phyloP scores from a whole-genome alignment of 2,888 invertebrate genomes.

The Eupithecia pulchellata region DNA sequence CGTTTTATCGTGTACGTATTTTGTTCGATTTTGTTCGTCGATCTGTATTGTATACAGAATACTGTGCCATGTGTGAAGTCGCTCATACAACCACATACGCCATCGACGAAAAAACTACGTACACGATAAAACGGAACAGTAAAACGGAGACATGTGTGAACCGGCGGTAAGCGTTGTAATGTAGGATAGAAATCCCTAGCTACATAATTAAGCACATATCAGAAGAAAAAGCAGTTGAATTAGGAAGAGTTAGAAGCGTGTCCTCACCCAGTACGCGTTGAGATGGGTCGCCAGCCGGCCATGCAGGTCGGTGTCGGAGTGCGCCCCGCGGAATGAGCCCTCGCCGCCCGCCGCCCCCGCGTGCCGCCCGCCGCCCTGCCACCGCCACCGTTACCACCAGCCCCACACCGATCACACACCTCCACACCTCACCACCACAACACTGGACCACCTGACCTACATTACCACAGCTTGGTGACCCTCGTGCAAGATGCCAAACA shows the following conservation, averaged over 20 bases:
- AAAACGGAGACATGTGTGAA: no score
- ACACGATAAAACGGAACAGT: no score
- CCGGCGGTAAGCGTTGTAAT: not conserved
- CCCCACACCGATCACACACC: conserved; percentile 58
- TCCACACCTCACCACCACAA: conserved; percentile 37
- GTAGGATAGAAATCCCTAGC: not conserved
- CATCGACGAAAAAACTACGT: no score
- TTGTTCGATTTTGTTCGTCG: no score
- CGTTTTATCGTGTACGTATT: no score
- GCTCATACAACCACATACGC: no score
- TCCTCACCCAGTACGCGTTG: conserved; percentile 79
- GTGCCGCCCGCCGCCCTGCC: conserved; percentile 58
- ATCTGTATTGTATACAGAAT: no score
- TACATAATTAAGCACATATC: not conserved
- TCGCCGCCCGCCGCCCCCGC: conserved; percentile 66
- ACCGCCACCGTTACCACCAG: conserved; percentile 56
- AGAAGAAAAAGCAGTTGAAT: not conserved
- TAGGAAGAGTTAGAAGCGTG: conserved; percentile 21
- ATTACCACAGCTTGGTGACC: not conserved
- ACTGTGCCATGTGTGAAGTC: no score
- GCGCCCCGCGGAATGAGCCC: conserved; percentile 73
- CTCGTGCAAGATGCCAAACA: not conserved
- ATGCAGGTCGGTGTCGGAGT: conserved; percentile 78
- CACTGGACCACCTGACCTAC: not conserved
- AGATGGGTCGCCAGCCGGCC: conserved; percentile 71